phyloP scores from a whole-genome alignment of 2,888 invertebrate species.

The Pantelozetes paolii region DNA sequence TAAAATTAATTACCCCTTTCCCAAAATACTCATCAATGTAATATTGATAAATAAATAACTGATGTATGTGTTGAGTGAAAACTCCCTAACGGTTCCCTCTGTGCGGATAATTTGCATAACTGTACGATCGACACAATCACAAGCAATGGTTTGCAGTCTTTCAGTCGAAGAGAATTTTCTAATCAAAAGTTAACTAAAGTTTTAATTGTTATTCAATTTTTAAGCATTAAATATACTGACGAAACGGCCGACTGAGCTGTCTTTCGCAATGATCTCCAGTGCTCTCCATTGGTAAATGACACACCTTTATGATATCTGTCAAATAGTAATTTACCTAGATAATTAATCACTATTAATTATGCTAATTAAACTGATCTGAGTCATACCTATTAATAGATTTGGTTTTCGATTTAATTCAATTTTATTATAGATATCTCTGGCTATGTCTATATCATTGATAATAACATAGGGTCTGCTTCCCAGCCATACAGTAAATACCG shows the following conservation, averaged over 20 bases:
- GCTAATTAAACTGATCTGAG: neutral
- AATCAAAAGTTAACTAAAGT: neutral
- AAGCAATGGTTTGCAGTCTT: neutral
- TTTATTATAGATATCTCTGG: neutral
- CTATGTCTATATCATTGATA: constrained; percentile 8
- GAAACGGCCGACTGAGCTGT: neutral
- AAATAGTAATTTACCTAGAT: neutral
- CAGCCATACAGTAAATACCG: constrained; percentile 9
- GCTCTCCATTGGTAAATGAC: neutral
- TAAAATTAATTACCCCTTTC: neutral
- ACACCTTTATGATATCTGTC: neutral
- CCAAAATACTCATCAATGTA: neutral
- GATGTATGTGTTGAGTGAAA: neutral
- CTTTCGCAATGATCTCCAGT: constrained; percentile 1
- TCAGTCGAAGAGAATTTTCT: constrained; percentile 16
- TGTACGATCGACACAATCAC: constrained; percentile 2
- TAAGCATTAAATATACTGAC: neutral
- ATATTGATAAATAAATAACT: neutral
- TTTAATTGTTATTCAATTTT: neutral
- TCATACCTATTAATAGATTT: neutral
- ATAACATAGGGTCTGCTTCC: neutral
- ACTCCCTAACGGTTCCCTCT: neutral
- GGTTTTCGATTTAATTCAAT: constrained; percentile 24
- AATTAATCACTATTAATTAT: neutral
- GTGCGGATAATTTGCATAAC: neutral